Conservation (phyloP, 2,888 invertebrate species). For the Drosophila quinaria region DNA sequence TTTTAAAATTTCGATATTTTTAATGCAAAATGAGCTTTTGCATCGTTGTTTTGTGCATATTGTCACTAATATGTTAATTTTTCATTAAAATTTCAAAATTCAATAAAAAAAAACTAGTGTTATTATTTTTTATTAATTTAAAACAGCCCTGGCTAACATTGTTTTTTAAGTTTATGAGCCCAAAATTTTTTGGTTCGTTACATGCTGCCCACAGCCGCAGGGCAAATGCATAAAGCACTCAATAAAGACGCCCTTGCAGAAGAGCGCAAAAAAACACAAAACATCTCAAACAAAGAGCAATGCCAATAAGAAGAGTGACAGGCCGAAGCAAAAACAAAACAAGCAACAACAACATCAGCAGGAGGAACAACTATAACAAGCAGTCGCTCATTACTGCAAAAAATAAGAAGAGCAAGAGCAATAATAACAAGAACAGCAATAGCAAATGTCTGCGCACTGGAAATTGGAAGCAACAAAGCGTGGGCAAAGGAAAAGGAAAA, state of each 20-base stretch:
- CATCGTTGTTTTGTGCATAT: no score
- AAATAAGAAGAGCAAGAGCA: constrained; percentile 36
- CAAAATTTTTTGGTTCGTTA: constrained; percentile 34
- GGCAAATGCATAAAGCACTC: constrained; percentile 33
- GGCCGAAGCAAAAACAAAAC: constrained; percentile 37
- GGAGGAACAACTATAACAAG: constrained; percentile 32
- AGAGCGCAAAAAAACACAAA: constrained; percentile 27
- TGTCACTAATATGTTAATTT: no score
- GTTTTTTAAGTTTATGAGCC: not conserved
- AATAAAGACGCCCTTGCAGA: constrained; percentile 40
- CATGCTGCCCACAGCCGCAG: constrained; percentile 34
- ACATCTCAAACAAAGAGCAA: constrained; percentile 57
- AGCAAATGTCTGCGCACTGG: constrained; percentile 34
- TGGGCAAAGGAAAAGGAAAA: constrained; percentile 58
- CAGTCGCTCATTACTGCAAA: constrained; percentile 50
- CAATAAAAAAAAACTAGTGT: no score
- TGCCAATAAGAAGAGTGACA: constrained; percentile 63
- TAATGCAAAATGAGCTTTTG: no score
- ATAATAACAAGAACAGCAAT: constrained; percentile 46
- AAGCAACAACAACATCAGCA: constrained; percentile 15
- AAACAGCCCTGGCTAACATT: not conserved
- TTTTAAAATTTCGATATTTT: no score
- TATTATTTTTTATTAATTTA: no score
- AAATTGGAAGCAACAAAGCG: constrained; percentile 44
- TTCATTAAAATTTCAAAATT: no score